Conservation (phyloP, 2,797 vertebrate genomes). For the Eulemur coronatus region DNA sequence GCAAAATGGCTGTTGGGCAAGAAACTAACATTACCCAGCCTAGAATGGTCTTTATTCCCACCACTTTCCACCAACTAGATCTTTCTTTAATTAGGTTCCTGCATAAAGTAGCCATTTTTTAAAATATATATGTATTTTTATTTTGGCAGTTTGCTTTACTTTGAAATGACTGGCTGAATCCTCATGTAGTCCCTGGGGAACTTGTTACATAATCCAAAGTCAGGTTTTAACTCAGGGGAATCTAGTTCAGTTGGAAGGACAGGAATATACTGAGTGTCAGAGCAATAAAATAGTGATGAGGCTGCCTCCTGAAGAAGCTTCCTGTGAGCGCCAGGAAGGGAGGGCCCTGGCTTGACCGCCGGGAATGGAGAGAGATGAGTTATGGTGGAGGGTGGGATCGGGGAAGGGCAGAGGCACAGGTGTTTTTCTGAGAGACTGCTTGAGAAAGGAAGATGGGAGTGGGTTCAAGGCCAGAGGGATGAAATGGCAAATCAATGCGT, state of each 20-base stretch:
- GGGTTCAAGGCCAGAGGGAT: neutral
- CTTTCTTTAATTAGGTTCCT: slow-evolving; percentile 72
- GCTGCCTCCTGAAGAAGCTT: neutral
- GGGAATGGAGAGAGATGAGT: neutral
- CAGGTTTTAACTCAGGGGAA: slow-evolving; percentile 54
- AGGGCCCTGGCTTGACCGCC: accelerated
- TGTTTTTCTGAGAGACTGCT: neutral
- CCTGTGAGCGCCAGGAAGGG: neutral
- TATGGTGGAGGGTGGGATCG: neutral
- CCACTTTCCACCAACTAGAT: slow-evolving; percentile 33
- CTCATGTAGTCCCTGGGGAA: slow-evolving; percentile 46
- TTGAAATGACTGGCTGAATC: slow-evolving; percentile 58
- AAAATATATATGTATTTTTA: slow-evolving; percentile 2
- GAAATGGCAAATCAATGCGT: neutral
- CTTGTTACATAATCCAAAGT: slow-evolving; percentile 75
- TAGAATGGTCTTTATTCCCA: slow-evolving; percentile 39
- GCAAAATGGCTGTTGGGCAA: slow-evolving; percentile 47
- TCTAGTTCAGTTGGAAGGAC: slow-evolving; percentile 45
- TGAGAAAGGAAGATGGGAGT: neutral
- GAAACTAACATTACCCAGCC: slow-evolving; percentile 29
- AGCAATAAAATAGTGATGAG: slow-evolving; percentile 29
- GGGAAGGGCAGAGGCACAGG: neutral
- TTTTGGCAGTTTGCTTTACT: slow-evolving; percentile 56
- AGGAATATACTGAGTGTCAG: neutral
- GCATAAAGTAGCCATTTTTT: slow-evolving; percentile 45